These are phyloP conservation scores for Iphiclides podalirius DNA, from an alignment of 2,888 invertebrate species.

Conservation along the genomic window DNA sequence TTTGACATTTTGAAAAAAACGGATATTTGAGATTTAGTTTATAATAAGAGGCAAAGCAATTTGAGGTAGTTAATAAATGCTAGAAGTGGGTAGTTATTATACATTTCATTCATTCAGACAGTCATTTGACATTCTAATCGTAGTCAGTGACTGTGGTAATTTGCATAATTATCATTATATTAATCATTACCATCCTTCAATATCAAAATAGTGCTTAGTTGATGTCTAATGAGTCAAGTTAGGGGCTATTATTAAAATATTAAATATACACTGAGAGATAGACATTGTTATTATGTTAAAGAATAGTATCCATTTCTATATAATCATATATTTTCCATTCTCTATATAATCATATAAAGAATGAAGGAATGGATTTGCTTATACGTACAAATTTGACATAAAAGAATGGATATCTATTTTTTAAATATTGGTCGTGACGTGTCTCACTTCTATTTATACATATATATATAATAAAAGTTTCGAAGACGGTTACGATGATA, in stretches of 20 bases:
- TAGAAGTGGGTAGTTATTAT: constrained; percentile 15
- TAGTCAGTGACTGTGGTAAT: constrained; percentile 4
- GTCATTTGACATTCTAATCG: constrained; percentile 17
- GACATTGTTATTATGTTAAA: too few relatives aligned
- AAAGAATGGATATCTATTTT: constrained; percentile 4
- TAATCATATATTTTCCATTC: too few relatives aligned
- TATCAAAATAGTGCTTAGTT: too few relatives aligned
- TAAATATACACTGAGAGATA: too few relatives aligned
- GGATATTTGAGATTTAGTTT: background rate
- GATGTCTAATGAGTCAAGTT: too few relatives aligned
- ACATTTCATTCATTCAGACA: constrained; percentile 12
- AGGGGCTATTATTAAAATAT: too few relatives aligned
- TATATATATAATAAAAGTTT: constrained; percentile 38
- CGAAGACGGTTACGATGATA: constrained; percentile 58
- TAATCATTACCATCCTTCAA: constrained; percentile 10
- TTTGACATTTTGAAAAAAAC: too few relatives aligned
- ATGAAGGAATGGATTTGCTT: background rate
- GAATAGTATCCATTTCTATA: too few relatives aligned
- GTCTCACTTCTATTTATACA: constrained; percentile 63
- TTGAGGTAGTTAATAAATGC: constrained; percentile 2
- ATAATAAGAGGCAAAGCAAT: background rate
- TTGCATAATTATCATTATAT: constrained; percentile 22
- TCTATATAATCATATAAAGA: background rate
- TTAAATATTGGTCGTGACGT: constrained; percentile 64
- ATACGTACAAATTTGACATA: constrained; percentile 2